Evolutionary conservation across 2,113 vertebrate genomes (phyloP), one percentile per base, ranked within the genome.

Genomic region (Hoplias malabaricus): DNA sequence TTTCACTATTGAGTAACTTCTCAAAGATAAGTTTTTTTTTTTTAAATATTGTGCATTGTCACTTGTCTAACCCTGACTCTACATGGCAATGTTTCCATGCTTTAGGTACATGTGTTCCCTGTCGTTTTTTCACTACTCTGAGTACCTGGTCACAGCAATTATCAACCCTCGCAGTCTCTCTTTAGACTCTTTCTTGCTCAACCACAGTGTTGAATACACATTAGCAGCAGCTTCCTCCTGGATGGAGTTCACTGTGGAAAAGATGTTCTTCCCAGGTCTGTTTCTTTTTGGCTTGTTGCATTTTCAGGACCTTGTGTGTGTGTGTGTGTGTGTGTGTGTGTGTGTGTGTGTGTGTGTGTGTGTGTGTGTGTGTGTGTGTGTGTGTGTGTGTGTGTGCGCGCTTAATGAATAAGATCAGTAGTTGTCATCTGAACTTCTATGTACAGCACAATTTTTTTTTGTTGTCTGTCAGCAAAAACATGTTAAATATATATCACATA

Each of bases 41-140:
- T n/a, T n/a, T n/a, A n/a, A n/a, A n/a, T n/a, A 38, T 9, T 4
- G 36, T 38, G 14, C 10, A n/a, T n/a, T 48, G 46, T 48, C 2
- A n/a, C 19, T 48, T 1, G 19, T n/a, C 4, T 19, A 48, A 48
- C 9, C 19, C 1, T 21, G 21, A 21, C 19, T 7, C 19, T 50
- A 5, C 16, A 34, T 33, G 8, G 10, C 16, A 31, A 3, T 27
- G n/a, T 25, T 75, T 46, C 9, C 11, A 57, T 82, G 33, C 53
- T 29, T 2, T 85, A 99, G 98, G 98, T 99, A 99, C 75, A 92
- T 99, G 93, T 99, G 96, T 78, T 99, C 96, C 0, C 89, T 99
- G 62, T 94, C 96, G 0, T 90, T 98, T 11, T 99, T 99, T 91
- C 98, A 99, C 83, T 99, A 96, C 87, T 96, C 96, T 0, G 98